Evolutionary conservation across 2,113 vertebrate genomes (phyloP).

Genomic region (Tetrao urogallus): DNA sequence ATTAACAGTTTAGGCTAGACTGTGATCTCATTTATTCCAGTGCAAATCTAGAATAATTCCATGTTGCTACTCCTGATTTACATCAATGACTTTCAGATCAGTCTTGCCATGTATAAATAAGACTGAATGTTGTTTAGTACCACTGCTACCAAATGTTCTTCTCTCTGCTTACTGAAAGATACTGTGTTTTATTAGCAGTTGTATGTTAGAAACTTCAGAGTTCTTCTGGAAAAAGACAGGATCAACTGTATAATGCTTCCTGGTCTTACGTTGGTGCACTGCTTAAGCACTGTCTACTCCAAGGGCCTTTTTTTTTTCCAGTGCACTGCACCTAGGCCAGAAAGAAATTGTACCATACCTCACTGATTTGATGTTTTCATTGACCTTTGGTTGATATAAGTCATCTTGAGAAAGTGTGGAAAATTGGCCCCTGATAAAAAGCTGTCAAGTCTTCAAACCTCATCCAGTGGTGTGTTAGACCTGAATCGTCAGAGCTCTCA

Average conservation of each 20-base stretch:
- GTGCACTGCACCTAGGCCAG: neutral
- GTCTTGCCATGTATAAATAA: slow-evolving; percentile 9
- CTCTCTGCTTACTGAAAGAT: neutral
- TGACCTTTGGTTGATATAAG: neutral
- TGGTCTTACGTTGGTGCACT: neutral
- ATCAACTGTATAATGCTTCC: neutral
- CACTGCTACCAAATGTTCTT: neutral
- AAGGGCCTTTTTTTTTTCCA: neutral
- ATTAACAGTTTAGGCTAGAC: slow-evolving; percentile 42
- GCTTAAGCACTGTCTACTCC: neutral
- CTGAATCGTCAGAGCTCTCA: neutral
- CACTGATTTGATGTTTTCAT: neutral
- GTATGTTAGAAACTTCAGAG: slow-evolving; percentile 28
- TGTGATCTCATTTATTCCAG: slow-evolving; percentile 68
- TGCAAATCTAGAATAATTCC: slow-evolving; percentile 51
- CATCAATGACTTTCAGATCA: slow-evolving; percentile 27
- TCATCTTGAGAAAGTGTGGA: neutral
- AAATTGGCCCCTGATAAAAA: neutral
- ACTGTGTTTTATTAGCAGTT: neutral
- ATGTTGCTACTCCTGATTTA: slow-evolving; percentile 22
- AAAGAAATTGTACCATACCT: neutral
- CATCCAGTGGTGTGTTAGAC: neutral
- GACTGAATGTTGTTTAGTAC: slow-evolving; percentile 1
- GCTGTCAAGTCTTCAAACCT: neutral
- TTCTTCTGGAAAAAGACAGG: slow-evolving; percentile 28